Percentiles rank a stretch among this genome's conserved stretches.
Evolutionary conservation across 2,797 vertebrate genomes (phyloP).

Genomic region (Syncerus caffer): DNA sequence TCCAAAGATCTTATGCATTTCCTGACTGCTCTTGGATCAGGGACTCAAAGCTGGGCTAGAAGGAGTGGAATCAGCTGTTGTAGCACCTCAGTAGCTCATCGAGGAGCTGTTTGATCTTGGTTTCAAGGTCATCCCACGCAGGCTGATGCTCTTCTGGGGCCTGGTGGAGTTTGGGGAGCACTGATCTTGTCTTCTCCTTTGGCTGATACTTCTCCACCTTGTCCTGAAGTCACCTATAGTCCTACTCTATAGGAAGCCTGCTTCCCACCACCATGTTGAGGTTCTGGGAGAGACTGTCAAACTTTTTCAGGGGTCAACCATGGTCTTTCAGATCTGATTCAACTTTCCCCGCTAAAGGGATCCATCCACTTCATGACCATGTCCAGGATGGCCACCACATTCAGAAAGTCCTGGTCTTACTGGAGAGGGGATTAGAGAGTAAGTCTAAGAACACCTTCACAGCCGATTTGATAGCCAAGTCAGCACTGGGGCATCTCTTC

Average conservation of each 20-base stretch:
- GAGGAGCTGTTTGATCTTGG: constrained; percentile 93
- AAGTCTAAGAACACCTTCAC: constrained; percentile 92
- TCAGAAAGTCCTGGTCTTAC: constrained; percentile 90
- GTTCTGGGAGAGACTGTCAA: constrained; percentile 92
- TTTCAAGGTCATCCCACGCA: constrained; percentile 91
- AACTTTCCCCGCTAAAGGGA: constrained; percentile 95
- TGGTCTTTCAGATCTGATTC: constrained; percentile 93
- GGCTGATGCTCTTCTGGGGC: constrained; percentile 91
- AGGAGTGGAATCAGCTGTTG: constrained; percentile 93
- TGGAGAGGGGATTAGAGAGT: constrained; percentile 90
- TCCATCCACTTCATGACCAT: constrained; percentile 93
- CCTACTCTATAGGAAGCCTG: constrained; percentile 86
- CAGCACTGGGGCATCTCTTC: constrained; percentile 96
- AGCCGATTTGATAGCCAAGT: constrained; percentile 92
- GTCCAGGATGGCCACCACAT: constrained; percentile 90
- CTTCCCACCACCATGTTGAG: constrained; percentile 92
- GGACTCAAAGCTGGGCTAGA: constrained; percentile 95
- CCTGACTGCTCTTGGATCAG: constrained; percentile 91
- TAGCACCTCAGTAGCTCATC: constrained; percentile 96
- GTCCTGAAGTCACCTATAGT: constrained; percentile 90
- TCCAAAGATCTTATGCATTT: constrained; percentile 93
- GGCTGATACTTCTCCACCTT: constrained; percentile 94
- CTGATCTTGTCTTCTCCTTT: constrained; percentile 90
- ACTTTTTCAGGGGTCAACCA: constrained; percentile 93
- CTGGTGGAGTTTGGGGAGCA: constrained; percentile 92